Percentiles rank a stretch among this genome's conserved stretches.
These are phyloP conservation scores for Melinaea marsaeus DNA, from an alignment of 2,888 invertebrate species.

Conservation along the genomic window DNA sequence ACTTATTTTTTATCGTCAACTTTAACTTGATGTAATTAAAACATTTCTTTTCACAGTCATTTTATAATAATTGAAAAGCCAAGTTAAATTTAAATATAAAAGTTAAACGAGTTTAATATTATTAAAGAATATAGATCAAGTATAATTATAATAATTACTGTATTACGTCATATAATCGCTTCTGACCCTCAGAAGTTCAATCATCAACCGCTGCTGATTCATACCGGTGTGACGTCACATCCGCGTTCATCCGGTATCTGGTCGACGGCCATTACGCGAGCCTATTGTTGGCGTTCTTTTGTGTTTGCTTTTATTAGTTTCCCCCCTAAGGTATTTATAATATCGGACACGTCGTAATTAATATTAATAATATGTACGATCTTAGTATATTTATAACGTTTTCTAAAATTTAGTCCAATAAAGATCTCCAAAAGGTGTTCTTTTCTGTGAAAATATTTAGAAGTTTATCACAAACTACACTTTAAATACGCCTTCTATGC, in stretches of 20 bases:
- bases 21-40: no score
- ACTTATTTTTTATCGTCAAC: no score
- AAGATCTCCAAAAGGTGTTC: no score
- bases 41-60: no score
- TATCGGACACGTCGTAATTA: constrained; percentile 14
- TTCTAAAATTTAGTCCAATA: no score
- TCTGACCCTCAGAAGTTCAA: background rate
- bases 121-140: background rate
- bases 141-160: background rate
- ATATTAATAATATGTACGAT: constrained; percentile 7
- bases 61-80: no score
- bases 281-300: constrained; percentile 51
- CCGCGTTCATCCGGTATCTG: constrained; percentile 45
- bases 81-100: no score
- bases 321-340: constrained; percentile 33
- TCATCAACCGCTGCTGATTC: constrained; percentile 1
- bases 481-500: no score
- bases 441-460: no score
- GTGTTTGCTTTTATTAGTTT: constrained; percentile 57
- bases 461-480: no score
- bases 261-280: constrained; percentile 46
- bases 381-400: no score
- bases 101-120: no score
- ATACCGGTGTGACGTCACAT: constrained; percentile 38
- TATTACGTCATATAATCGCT: background rate